phyloP scores from a whole-genome alignment of 2,888 invertebrate genomes.

The Fissipunctia ypsillon region DNA sequence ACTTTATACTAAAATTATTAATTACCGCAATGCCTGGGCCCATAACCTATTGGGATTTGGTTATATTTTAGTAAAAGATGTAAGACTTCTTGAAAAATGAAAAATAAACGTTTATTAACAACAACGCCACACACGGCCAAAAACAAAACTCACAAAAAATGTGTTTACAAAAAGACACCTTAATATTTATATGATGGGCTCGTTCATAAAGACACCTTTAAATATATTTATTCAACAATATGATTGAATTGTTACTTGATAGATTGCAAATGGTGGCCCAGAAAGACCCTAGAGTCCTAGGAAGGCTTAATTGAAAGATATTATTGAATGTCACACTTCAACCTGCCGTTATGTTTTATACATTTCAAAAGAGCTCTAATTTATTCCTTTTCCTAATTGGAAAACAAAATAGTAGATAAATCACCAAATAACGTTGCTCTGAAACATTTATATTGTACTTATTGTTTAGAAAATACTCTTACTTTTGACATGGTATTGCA shows the following conservation, averaged over 20 bases:
- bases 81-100: too few species aligned
- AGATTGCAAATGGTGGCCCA: slow-evolving; percentile 32
- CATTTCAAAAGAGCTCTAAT: not conserved
- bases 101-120: too few species aligned
- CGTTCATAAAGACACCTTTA: too few species aligned
- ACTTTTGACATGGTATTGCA: not conserved
- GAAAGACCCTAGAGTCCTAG: slow-evolving; percentile 7
- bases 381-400: too few species aligned
- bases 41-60: slow-evolving; percentile 14
- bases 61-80: slow-evolving; percentile 8
- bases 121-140: too few species aligned
- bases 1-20: not conserved
- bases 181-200: too few species aligned
- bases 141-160: too few species aligned
- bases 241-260: slow-evolving; percentile 51
- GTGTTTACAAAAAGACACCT: too few species aligned
- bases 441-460: not conserved
- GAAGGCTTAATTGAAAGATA: not conserved
- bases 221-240: not conserved
- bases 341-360: not conserved
- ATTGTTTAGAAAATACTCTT: not conserved
- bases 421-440: not conserved
- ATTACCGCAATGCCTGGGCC: slow-evolving; percentile 3
- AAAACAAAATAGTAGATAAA: not conserved
- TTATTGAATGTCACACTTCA: not conserved